These are phyloP conservation scores for Aporophyla lueneburgensis DNA, from an alignment of 2,888 invertebrate genomes.

Conservation along the genomic window DNA sequence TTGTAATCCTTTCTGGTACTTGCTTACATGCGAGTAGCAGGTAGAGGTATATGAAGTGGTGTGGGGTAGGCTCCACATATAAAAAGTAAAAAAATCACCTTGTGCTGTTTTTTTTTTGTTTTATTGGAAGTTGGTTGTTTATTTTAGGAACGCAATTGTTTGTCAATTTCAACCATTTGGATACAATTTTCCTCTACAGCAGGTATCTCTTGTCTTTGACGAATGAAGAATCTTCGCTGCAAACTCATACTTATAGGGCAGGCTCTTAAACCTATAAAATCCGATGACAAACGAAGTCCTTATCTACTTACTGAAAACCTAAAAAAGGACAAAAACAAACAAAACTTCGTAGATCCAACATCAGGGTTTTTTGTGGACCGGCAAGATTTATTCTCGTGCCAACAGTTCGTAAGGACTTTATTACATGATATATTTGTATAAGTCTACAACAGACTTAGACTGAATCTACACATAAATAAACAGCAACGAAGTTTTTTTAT, in stretches of 20 bases:
- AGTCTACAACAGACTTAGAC: conserved; percentile 39
- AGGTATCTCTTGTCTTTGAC: not conserved
- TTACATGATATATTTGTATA: conserved; percentile 43
- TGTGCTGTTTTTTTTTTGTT: too few relatives aligned
- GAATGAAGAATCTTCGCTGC: not conserved
- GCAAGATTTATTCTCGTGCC: conserved; percentile 32
- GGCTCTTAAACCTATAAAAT: conserved; percentile 1
- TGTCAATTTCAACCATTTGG: too few relatives aligned
- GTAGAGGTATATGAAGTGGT: too few relatives aligned
- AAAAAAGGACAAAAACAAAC: conserved; percentile 41
- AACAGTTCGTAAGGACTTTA: conserved; percentile 35
- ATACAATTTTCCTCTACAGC: too few relatives aligned
- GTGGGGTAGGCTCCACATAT: too few relatives aligned
- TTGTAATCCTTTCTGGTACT: too few relatives aligned
- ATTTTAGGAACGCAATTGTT: too few relatives aligned
- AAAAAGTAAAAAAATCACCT: too few relatives aligned
- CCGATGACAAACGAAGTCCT: conserved; percentile 4
- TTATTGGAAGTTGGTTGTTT: too few relatives aligned
- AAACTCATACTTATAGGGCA: not conserved
- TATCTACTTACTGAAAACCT: conserved; percentile 12
- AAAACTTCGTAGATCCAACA: conserved; percentile 18
- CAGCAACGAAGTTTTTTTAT: too few relatives aligned
- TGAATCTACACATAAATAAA: not conserved
- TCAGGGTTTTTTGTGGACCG: conserved; percentile 29
- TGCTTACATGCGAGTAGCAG: too few relatives aligned